Evolutionary conservation across 2,113 vertebrate genomes (phyloP).

Genomic region (Amazona vittata): DNA sequence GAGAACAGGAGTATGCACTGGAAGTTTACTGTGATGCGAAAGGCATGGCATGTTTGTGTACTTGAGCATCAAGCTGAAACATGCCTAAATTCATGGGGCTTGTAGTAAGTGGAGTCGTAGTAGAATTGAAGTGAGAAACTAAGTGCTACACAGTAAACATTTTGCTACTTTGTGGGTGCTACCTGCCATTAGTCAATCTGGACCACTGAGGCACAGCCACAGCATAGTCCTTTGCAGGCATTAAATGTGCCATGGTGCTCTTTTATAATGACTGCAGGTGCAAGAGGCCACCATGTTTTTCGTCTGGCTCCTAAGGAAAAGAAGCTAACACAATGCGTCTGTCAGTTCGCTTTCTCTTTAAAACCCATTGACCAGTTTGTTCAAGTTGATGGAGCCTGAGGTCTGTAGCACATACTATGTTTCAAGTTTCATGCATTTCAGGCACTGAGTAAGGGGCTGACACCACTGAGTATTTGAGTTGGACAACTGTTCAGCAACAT

Average conservation of each 20-base stretch:
- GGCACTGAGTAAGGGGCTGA: neutral
- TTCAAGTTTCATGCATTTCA: neutral
- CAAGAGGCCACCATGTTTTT: neutral
- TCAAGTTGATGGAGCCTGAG: fast-evolving
- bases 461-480: neutral
- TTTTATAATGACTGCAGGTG: neutral
- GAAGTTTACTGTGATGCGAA: neutral
- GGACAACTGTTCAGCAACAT: neutral
- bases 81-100: fast-evolving
- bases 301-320: neutral
- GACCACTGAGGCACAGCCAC: neutral
- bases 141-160: neutral
- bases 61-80: neutral
- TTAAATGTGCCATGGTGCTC: fast-evolving
- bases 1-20: neutral
- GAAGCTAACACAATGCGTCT: fast-evolving
- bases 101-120: neutral
- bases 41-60: fast-evolving
- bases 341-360: neutral
- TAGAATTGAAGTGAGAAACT: neutral
- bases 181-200: neutral
- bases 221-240: neutral
- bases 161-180: neutral
- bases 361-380: neutral
- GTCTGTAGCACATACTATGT: neutral